Evolutionary conservation across 2,888 invertebrate species (phyloP).

Genomic region (Ferrisia virgata): DNA sequence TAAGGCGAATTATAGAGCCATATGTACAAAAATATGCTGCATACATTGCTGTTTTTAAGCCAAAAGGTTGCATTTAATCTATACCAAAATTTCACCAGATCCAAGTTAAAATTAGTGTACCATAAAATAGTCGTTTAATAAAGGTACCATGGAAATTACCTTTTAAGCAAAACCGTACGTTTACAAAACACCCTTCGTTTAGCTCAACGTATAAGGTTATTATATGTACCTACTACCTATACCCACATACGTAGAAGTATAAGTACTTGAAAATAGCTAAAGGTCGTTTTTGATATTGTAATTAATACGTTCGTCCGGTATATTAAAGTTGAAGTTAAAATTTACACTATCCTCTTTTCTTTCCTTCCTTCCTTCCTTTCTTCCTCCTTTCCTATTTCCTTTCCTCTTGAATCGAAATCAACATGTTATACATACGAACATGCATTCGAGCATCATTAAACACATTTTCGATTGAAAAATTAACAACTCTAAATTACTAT

Average conservation of each 20-base stretch:
- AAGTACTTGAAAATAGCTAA: neutral
- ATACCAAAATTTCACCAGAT: neutral
- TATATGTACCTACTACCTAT: no score
- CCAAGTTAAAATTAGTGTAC: neutral
- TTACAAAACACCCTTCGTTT: neutral
- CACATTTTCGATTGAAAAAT: neutral
- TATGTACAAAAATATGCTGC: no score
- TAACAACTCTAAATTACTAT: neutral
- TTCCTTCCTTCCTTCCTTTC: no score
- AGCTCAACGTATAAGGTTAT: neutral
- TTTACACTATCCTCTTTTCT: neutral
- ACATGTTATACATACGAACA: no score
- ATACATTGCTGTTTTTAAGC: no score
- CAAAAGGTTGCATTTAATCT: neutral
- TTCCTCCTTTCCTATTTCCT: no score
- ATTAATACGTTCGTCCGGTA: neutral
- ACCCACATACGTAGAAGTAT: neutral
- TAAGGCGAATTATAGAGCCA: no score
- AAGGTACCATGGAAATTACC: neutral
- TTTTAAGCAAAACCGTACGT: neutral
- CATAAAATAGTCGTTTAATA: slow-evolving; percentile 12
- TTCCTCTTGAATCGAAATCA: no score
- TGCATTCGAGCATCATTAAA: neutral
- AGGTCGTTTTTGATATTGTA: neutral
- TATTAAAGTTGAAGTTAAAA: neutral